Evolutionary conservation across 2,888 invertebrate genomes (phyloP).

Genomic region (Troides aeacus): DNA sequence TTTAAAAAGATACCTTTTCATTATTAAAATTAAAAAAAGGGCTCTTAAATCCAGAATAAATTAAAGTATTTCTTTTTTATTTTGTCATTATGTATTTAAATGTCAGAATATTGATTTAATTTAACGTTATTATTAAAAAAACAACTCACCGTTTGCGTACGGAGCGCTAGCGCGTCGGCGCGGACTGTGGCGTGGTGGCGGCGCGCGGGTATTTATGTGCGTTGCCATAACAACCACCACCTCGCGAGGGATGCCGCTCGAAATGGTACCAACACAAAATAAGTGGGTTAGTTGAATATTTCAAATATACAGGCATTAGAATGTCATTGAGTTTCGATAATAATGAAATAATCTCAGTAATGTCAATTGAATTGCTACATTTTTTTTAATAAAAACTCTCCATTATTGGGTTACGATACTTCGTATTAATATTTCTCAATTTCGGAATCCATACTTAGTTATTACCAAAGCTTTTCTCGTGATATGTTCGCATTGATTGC

Average conservation of each 20-base stretch:
- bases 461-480: too few relatives aligned
- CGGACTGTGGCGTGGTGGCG: conserved; percentile 55
- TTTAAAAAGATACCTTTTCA: too few relatives aligned
- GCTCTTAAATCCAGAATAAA: too few relatives aligned
- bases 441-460: not conserved
- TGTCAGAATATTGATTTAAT: conserved; percentile 1
- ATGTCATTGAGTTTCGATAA: conserved; percentile 12
- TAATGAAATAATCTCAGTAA: conserved; percentile 6
- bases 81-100: not conserved
- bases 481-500: too few relatives aligned
- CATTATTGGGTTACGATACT: not conserved
- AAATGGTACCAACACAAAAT: conserved; percentile 39
- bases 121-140: conserved; percentile 15
- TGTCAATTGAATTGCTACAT: not conserved
- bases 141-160: conserved; percentile 73
- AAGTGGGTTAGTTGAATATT: conserved; percentile 38
- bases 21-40: too few relatives aligned
- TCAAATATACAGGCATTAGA: conserved; percentile 22
- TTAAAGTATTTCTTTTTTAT: conserved; percentile 1
- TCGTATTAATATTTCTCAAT: not conserved
- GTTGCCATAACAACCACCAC: conserved; percentile 56
- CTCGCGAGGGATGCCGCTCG: conserved; percentile 45
- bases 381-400: not conserved
- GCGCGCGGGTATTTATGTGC: conserved; percentile 59
- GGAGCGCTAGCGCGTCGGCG: conserved; percentile 60